phyloP scores from a whole-genome alignment of 1,140 invertebrate genomes.

The Aphelenchoides fujianensis region DNA sequence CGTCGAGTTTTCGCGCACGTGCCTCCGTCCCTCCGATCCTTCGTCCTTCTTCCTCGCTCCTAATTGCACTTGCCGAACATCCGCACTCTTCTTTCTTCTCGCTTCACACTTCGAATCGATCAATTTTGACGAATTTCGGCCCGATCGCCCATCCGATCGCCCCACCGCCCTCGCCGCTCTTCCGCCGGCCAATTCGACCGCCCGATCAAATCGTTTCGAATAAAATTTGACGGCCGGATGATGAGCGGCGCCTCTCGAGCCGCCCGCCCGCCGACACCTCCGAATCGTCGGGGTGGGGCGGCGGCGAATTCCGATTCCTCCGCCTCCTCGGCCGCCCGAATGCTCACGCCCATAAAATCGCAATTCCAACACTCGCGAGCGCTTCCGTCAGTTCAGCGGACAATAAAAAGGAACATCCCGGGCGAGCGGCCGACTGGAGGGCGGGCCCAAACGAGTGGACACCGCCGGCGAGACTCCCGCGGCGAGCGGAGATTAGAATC shows the following conservation, averaged over 20 bases:
- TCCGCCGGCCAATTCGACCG: background rate
- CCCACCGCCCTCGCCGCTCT: background rate
- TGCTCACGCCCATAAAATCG: conserved; percentile 1
- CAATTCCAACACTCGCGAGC: background rate
- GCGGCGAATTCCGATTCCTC: background rate
- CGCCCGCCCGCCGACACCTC: background rate
- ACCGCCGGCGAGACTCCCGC: background rate
- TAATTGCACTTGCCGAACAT: background rate
- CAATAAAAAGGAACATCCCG: background rate
- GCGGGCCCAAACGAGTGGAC: too few species aligned
- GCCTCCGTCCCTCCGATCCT: background rate
- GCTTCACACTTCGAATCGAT: background rate
- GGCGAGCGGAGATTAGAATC: background rate
- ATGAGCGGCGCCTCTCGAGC: background rate
- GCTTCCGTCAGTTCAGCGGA: background rate
- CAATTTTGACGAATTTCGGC: background rate
- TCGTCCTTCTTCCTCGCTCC: too few species aligned
- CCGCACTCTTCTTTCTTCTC: background rate
- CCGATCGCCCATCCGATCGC: too few species aligned
- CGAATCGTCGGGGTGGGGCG: background rate
- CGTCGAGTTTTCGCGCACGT: background rate
- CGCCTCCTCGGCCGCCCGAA: too few species aligned
- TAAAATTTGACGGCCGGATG: background rate
- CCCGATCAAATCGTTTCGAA: too few species aligned
- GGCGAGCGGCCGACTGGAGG: too few species aligned